phyloP scores from a whole-genome alignment of 2,888 invertebrate species.

The Athripsodes cinereus region DNA sequence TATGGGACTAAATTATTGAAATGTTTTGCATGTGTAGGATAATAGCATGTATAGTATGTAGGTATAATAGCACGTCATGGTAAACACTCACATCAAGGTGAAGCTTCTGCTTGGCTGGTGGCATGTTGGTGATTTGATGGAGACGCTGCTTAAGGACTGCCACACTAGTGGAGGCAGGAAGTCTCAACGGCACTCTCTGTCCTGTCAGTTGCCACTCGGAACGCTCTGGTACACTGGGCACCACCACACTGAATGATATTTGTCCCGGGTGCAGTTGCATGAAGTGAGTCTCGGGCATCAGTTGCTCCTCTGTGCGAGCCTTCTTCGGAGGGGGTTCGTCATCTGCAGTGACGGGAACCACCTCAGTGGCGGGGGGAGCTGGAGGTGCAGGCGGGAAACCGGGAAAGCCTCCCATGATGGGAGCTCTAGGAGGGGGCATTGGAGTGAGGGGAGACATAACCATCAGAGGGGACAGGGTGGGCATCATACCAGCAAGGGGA shows the following conservation, averaged over 20 bases:
- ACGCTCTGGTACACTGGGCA: conserved; percentile 83
- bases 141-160: conserved; percentile 82
- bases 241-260: conserved; percentile 73
- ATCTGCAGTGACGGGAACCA: conserved; percentile 49
- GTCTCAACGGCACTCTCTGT: conserved; percentile 70
- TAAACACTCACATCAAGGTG: conserved; percentile 71
- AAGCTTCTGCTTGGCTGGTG: conserved; percentile 94
- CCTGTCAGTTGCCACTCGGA: conserved; percentile 94
- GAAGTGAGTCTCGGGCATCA: conserved; percentile 85
- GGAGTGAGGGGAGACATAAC: conserved; percentile 28
- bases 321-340: conserved; percentile 88
- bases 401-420: conserved; percentile 36
- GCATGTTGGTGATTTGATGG: conserved; percentile 84
- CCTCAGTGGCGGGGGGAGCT: conserved; percentile 29
- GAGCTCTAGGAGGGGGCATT: conserved; percentile 29
- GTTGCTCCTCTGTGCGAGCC: conserved; percentile 83
- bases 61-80: neutral
- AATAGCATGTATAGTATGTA: neutral
- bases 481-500: conserved; percentile 27
- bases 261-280: conserved; percentile 64
- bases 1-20: too few relatives aligned
- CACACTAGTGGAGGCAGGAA: conserved; percentile 75
- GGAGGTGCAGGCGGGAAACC: conserved; percentile 11
- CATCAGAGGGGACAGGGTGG: conserved; percentile 25
- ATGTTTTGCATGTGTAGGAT: too few relatives aligned